Evolutionary conservation across 2,113 vertebrate genomes (phyloP).

Genomic region (Prochilodus magdalenae): DNA sequence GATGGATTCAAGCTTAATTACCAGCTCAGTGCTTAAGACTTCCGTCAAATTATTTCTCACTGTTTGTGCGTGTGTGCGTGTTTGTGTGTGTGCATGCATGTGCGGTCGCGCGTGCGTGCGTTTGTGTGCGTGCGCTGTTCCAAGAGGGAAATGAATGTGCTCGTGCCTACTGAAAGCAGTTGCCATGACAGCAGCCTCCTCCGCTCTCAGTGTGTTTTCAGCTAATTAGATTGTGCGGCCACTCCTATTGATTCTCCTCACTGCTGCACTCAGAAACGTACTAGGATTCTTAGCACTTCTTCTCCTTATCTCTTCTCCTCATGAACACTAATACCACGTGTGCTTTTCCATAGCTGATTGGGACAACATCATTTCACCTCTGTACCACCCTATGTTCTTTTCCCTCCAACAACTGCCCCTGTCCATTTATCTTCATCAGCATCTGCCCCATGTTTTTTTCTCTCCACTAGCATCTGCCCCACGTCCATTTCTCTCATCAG

Average conservation of each 20-base stretch:
- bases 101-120: background rate
- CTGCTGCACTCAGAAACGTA: conserved; percentile 4
- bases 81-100: too few relatives aligned
- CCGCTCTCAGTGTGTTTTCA: conserved; percentile 32
- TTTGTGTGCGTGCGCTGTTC: background rate
- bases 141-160: conserved; percentile 32
- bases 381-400: background rate
- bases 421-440: background rate
- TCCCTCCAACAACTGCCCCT: background rate
- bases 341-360: too few relatives aligned
- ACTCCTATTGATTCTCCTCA: conserved; percentile 25
- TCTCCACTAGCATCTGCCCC: background rate
- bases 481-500: background rate
- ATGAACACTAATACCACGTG: background rate
- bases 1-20: background rate
- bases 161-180: conserved; percentile 47
- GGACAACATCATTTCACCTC: background rate
- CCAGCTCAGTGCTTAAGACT: background rate
- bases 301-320: background rate
- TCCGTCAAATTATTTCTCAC: conserved; percentile 8
- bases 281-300: background rate
- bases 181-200: conserved; percentile 51
- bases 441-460: background rate
- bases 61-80: background rate
- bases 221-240: conserved; percentile 53